phyloP scores from a whole-genome alignment of 2,113 vertebrate species.

The Xerus inauris region DNA sequence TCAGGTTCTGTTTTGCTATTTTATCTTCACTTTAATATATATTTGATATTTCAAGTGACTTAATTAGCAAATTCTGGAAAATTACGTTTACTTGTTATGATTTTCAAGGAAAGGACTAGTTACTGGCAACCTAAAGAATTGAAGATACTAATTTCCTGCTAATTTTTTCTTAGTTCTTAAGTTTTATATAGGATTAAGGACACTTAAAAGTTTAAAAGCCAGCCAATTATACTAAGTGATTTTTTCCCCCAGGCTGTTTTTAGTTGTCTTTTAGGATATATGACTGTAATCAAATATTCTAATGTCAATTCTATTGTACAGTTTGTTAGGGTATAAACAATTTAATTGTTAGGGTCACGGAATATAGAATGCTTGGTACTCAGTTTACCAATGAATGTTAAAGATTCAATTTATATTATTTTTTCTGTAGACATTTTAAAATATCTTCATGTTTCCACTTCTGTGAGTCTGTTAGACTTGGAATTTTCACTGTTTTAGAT shows the following conservation, averaged over 20 bases:
- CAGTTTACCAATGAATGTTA: background rate
- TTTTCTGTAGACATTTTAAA: background rate
- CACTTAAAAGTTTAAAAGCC: background rate
- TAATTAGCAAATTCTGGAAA: slow-evolving; percentile 3
- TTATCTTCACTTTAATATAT: slow-evolving; percentile 1
- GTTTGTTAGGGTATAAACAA: no score
- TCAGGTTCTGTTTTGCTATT: slow-evolving; percentile 25
- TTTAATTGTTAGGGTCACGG: background rate
- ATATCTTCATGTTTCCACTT: slow-evolving; percentile 1
- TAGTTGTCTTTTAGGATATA: background rate
- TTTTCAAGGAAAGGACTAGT: background rate
- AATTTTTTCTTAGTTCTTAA: background rate
- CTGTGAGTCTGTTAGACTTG: background rate
- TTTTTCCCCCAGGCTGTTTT: background rate
- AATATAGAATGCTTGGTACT: background rate
- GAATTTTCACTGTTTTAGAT: slow-evolving; percentile 16
- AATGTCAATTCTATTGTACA: background rate
- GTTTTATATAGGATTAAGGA: background rate
- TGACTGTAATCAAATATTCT: background rate
- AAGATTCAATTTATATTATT: background rate
- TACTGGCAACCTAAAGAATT: background rate
- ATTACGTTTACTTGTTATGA: background rate
- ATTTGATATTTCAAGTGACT: slow-evolving; percentile 14
- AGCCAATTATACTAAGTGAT: background rate
- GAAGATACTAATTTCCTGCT: background rate